Conservation (phyloP, 2,113 vertebrate species). For the Dasyprocta punctata region DNA sequence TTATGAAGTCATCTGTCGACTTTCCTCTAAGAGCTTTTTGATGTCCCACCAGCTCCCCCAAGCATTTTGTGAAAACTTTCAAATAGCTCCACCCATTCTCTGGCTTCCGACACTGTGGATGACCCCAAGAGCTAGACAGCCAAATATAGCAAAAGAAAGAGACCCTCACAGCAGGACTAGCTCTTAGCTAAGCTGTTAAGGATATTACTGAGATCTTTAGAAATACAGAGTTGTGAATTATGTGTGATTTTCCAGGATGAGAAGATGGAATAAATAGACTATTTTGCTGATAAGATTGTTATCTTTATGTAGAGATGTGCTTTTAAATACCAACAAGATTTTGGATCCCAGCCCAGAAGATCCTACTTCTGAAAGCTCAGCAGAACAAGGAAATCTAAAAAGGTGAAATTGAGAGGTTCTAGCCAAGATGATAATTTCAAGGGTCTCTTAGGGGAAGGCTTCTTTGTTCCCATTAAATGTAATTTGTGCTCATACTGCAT, state of each 20-base stretch:
- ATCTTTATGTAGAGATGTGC: not conserved
- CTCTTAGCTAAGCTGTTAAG: not conserved
- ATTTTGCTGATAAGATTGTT: not conserved
- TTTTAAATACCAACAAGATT: not conserved
- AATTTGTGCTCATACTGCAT: not conserved
- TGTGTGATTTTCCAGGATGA: constrained; percentile 26
- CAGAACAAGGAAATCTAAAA: constrained; percentile 14
- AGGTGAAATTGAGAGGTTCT: not conserved
- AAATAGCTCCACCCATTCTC: not conserved
- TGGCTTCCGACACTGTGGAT: not conserved
- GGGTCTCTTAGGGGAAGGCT: not conserved
- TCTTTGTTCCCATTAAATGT: not conserved
- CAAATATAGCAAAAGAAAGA: not conserved
- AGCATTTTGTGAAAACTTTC: constrained; percentile 29
- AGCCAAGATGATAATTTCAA: not conserved
- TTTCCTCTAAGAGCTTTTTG: constrained; percentile 66
- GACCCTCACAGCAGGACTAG: not conserved
- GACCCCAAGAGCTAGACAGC: not conserved
- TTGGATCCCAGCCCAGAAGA: constrained; percentile 22
- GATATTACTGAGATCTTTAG: constrained; percentile 33
- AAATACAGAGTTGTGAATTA: constrained; percentile 17
- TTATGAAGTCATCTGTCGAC: constrained; percentile 54
- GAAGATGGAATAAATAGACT: not conserved
- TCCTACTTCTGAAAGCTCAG: not conserved
- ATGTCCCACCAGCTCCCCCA: constrained; percentile 52